These are phyloP conservation scores for Microctenopoma stevenorrisi DNA, from an alignment of 2,797 vertebrate species.

Conservation along the genomic window DNA sequence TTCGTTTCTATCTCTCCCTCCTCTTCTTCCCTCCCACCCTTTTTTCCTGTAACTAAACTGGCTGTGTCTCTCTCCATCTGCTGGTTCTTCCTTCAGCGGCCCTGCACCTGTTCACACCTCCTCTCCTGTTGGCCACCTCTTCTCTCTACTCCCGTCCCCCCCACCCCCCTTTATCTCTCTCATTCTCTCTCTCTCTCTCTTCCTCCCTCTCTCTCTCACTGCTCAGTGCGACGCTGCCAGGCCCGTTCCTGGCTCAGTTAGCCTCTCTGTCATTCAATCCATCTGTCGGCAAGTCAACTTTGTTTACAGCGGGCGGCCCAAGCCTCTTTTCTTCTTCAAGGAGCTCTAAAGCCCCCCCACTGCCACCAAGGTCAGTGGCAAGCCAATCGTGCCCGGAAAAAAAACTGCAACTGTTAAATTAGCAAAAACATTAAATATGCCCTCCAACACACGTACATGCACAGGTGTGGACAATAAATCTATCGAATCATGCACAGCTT, in stretches of 20 bases:
- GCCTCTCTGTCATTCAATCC: conserved; percentile 99
- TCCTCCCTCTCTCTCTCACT: conserved; percentile 51
- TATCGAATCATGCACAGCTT: conserved; percentile 22
- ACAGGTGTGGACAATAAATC: conserved; percentile 34
- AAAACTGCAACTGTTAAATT: conserved; percentile 62
- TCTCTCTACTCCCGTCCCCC: conserved; percentile 82
- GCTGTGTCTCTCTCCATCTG: conserved; percentile 99
- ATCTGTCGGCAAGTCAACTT: conserved; percentile 99
- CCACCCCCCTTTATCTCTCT: conserved; percentile 31
- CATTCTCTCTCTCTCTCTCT: conserved; percentile 71
- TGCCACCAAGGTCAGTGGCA: conserved; percentile 78
- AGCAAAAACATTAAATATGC: conserved; percentile 15
- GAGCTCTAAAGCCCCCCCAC: conserved; percentile 90
- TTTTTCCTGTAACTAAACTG: conserved; percentile 99
- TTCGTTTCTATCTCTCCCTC: conserved; percentile 82
- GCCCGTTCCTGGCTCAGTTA: conserved; percentile 97
- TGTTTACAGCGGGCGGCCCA: conserved; percentile 96
- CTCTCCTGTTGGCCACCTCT: conserved; percentile 99
- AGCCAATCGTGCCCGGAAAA: conserved; percentile 54
- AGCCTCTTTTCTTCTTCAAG: conserved; percentile 96
- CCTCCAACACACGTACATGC: conserved; percentile 15
- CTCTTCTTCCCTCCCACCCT: conserved; percentile 74
- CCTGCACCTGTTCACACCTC: conserved; percentile 99
- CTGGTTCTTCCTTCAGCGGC: conserved; percentile 99
- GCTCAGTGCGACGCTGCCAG: conserved; percentile 89